Evolutionary conservation across 1,140 invertebrate genomes (phyloP), one percentile per base, ranked within the genome.

Genomic region (Anadara kagoshimensis): DNA sequence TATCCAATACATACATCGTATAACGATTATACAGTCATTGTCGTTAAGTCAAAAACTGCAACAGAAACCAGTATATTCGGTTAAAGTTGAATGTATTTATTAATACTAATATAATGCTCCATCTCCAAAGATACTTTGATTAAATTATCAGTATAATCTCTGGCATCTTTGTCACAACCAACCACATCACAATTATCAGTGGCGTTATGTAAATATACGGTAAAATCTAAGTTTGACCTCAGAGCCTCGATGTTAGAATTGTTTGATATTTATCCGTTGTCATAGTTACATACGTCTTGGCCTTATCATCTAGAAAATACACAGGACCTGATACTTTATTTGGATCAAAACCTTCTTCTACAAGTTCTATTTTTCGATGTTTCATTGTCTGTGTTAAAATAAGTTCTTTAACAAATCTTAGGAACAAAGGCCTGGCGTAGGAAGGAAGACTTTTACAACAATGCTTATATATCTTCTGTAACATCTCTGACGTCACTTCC

Each of bases 331-430:
- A 92, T 14, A 95, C 93, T 69, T 91, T 90, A 59, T 92, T 92
- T 0, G 94, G 93, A 90, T 98, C 92, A 86, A 95, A 97, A 14
- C 95, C 95, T 86, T 98, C 94, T 81, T 95, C 94, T 86, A 97
- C 95, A 20, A 98, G 92, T 44, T 84, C 96, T 93, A 63, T 18
- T 56, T 81, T 77, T 0, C 59, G 26, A 36, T 76, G 63, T 59
- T 81, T 79, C 66, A 78, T 79, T 2, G 80, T 81, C 54, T 63
- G 54, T 22, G 80, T 80, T 2, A 76, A 18, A n/a, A 47, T 45
- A 7, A 73, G 26, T 11, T 78, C 61, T 53, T 59, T 59, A n/a
- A 63, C 56, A 22, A 97, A 92, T 77, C 97, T 91, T 65, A 97
- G 86, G 88, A 97, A 97, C 65, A 96, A 91, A 0, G 97, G 97